Conservation (phyloP, 2,113 vertebrate species). For the Xenus cinereus region DNA sequence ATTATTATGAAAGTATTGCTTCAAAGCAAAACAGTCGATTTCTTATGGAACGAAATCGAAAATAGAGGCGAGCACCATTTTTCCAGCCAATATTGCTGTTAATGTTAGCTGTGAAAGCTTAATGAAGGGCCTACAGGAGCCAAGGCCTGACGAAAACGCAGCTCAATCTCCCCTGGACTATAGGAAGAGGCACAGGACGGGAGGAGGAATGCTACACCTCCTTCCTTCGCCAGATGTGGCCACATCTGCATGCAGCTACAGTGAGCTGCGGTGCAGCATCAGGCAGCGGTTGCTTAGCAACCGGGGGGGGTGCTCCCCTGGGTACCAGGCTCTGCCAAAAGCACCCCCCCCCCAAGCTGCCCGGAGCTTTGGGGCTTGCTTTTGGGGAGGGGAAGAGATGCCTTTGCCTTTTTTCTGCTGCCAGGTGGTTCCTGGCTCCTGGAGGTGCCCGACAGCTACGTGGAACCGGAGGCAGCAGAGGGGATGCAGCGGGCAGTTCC, state of each 20-base stretch:
- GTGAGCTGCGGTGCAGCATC: conserved; percentile 18
- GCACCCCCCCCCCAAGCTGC: not conserved
- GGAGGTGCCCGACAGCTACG: accelerated
- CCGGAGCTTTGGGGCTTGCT: not conserved
- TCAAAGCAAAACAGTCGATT: accelerated
- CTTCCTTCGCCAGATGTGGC: conserved; percentile 33
- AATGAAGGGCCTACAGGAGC: not conserved
- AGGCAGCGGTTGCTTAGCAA: conserved; percentile 66
- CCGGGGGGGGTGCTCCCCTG: conserved; percentile 13
- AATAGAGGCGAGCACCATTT: not conserved
- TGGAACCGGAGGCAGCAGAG: accelerated
- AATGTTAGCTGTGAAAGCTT: not conserved
- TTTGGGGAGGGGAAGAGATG: not conserved
- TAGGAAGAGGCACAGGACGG: accelerated
- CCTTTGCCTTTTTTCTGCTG: not conserved
- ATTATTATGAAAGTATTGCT: accelerated
- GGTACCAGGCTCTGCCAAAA: not conserved
- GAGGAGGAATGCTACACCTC: not conserved
- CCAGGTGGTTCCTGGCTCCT: not conserved
- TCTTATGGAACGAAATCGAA: accelerated
- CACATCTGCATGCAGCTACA: conserved; percentile 36
- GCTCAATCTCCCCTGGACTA: accelerated
- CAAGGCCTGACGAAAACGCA: not conserved
- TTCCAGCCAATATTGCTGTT: not conserved
- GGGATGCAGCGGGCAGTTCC: not conserved